phyloP scores from a whole-genome alignment of 2,797 vertebrate genomes.

The Sandelia bainsii region DNA sequence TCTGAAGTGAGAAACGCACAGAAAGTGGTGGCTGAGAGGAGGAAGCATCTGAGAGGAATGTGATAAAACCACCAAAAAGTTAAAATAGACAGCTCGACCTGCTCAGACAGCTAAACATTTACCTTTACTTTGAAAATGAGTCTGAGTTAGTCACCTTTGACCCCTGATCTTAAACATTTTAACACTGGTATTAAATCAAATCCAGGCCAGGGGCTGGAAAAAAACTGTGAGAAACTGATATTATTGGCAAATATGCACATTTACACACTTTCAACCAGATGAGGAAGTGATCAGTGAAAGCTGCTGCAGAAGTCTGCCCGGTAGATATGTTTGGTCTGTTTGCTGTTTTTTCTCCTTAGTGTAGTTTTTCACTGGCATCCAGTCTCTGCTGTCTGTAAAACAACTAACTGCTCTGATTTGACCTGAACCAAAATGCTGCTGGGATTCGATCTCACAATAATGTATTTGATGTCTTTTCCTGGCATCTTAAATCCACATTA shows the following conservation, averaged over 20 bases:
- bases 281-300: not conserved
- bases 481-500: no score
- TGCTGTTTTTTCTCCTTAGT: not conserved
- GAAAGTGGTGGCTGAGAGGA: not conserved
- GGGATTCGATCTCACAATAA: no score
- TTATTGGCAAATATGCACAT: no score
- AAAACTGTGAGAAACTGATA: no score
- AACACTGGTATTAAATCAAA: not conserved
- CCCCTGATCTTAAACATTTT: not conserved
- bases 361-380: no score
- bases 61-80: constrained; percentile 1
- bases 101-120: not conserved
- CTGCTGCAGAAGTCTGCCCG: not conserved
- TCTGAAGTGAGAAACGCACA: not conserved
- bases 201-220: not conserved
- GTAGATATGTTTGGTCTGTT: not conserved
- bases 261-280: not conserved
- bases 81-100: not conserved
- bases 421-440: no score
- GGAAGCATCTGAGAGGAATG: not conserved
- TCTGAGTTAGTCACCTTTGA: rapidly evolving
- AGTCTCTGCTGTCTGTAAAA: no score
- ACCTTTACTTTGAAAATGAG: not conserved
- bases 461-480: no score
- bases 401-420: no score